Percentiles rank a stretch among this genome's conserved stretches.
These are phyloP conservation scores for Jordanella pulchra DNA, from an alignment of 2,797 vertebrate species.

Conservation along the genomic window DNA sequence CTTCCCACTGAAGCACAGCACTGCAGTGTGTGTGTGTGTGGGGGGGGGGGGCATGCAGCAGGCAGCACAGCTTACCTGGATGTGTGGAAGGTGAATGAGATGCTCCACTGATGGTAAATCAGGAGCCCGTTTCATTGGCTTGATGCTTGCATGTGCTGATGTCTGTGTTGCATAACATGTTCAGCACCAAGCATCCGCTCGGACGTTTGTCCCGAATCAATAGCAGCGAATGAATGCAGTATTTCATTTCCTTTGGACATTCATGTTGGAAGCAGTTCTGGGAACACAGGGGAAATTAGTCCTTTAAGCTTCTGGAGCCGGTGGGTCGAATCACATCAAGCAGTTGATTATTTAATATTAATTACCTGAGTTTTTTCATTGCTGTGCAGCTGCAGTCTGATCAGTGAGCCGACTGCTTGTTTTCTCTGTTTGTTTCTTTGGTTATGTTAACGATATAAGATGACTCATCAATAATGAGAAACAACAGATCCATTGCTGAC, in stretches of 20 bases:
- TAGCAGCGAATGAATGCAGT: conserved; percentile 49
- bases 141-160: conserved; percentile 26
- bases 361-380: too few relatives aligned
- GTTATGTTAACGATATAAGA: background rate
- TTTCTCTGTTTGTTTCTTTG: background rate
- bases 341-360: background rate
- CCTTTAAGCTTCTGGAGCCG: conserved; percentile 22
- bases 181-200: conserved; percentile 1
- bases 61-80: conserved; percentile 55
- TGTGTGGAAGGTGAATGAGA: conserved; percentile 25
- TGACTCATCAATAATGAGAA: background rate
- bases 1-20: conserved; percentile 28
- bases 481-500: background rate
- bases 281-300: conserved; percentile 48
- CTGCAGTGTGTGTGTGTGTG: conserved; percentile 14
- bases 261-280: conserved; percentile 5
- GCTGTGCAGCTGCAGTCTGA: too few relatives aligned
- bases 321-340: background rate
- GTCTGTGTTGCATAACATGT: conserved; percentile 29
- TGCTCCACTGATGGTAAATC: conserved; percentile 20
- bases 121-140: conserved; percentile 13
- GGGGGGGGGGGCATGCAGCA: conserved; percentile 38
- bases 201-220: conserved; percentile 39
- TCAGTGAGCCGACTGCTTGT: background rate
- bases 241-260: conserved; percentile 37